Percentiles rank a stretch among this genome's conserved stretches.
These are phyloP conservation scores for Colossoma macropomum DNA, from an alignment of 2,113 vertebrate genomes.

Conservation along the genomic window DNA sequence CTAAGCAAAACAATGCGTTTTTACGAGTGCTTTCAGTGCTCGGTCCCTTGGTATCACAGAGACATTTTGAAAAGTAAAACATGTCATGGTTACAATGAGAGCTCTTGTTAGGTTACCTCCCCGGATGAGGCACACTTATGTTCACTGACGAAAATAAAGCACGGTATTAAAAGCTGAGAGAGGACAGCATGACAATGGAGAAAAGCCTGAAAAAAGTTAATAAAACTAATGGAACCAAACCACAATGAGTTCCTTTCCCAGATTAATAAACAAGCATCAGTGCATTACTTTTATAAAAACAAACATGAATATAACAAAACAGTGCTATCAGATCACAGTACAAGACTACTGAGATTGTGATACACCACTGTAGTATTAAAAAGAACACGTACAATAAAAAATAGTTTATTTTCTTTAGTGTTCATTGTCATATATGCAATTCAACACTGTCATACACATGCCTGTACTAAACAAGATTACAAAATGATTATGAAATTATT, in stretches of 20 bases:
- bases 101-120: conserved; percentile 20
- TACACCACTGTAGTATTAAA: background rate
- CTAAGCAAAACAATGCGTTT: conserved; percentile 36
- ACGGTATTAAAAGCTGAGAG: background rate
- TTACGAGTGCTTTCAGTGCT: background rate
- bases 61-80: conserved; percentile 37
- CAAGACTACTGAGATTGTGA: too few species aligned
- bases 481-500: background rate
- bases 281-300: background rate
- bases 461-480: background rate
- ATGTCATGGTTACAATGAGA: conserved; percentile 19
- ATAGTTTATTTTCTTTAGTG: background rate
- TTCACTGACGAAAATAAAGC: conserved; percentile 3
- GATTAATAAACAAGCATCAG: too few species aligned
- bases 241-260: background rate
- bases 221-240: background rate
- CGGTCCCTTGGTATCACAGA: conserved; percentile 7
- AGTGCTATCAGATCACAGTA: background rate
- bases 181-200: background rate
- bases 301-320: background rate
- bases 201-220: conserved; percentile 3
- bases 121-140: conserved; percentile 33
- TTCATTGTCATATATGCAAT: background rate
- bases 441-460: background rate
- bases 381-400: too few species aligned